phyloP scores from a whole-genome alignment of 2,113 vertebrate genomes.

The Tauraco erythrolophus region DNA sequence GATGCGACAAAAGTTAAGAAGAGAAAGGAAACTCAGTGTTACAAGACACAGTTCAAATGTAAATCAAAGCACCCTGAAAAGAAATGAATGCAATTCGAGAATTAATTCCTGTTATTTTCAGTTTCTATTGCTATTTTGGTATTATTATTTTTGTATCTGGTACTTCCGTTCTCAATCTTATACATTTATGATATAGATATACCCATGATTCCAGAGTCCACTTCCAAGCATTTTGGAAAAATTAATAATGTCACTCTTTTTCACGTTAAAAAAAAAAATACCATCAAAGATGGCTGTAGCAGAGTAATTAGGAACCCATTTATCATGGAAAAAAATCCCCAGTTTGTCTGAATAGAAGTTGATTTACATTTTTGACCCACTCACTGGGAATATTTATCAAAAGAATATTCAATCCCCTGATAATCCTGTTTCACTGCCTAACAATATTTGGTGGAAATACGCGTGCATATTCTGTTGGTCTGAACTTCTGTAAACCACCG shows the following conservation, averaged over 20 bases:
- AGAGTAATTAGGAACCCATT: constrained; percentile 65
- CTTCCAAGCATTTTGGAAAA: constrained; percentile 47
- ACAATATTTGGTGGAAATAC: constrained; percentile 53
- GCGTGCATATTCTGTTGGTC: background rate
- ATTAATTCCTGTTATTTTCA: constrained; percentile 28
- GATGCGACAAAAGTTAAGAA: constrained; percentile 23
- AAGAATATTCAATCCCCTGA: constrained; percentile 52
- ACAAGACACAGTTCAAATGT: background rate
- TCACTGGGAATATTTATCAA: constrained; percentile 68
- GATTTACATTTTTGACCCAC: constrained; percentile 73
- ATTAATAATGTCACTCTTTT: constrained; percentile 18
- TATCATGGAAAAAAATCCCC: constrained; percentile 40
- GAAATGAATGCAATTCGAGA: background rate
- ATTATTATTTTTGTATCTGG: background rate
- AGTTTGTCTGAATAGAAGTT: constrained; percentile 59
- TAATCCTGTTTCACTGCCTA: constrained; percentile 15
- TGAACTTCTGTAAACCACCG: background rate
- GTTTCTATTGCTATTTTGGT: constrained; percentile 6
- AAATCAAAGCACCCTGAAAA: constrained; percentile 46
- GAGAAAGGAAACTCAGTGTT: constrained; percentile 20
- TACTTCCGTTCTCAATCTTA: background rate
- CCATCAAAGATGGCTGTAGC: constrained; percentile 57
- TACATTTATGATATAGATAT: constrained; percentile 39
- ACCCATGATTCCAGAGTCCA: constrained; percentile 26
- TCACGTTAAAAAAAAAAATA: background rate